phyloP scores from a whole-genome alignment of 2,888 invertebrate species.

The Sminthurinus aureus region DNA sequence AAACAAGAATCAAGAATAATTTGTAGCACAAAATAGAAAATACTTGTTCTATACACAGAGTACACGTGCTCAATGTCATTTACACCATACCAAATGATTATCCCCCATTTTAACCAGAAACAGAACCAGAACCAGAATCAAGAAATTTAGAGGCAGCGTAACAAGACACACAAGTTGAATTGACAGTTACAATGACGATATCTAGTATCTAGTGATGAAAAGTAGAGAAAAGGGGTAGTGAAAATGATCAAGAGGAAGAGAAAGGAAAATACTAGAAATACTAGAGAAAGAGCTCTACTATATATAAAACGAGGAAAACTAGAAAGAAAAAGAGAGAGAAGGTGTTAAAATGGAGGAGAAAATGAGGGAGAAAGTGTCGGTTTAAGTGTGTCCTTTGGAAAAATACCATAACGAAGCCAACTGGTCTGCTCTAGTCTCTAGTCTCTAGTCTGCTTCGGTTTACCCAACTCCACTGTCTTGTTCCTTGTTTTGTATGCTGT shows the following conservation, averaged over 20 bases:
- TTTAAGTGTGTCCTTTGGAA: constrained; percentile 33
- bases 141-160: no score
- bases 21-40: no score
- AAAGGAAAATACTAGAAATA: not conserved
- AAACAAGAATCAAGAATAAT: no score
- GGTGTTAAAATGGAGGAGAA: constrained; percentile 43
- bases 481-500: not conserved
- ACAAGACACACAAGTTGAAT: not conserved
- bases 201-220: not conserved
- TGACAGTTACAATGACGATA: not conserved
- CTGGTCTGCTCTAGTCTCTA: constrained; percentile 32
- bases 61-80: no score
- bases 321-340: constrained; percentile 8
- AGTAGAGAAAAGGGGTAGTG: not conserved
- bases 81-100: no score
- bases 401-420: constrained; percentile 50
- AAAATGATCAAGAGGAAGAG: constrained; percentile 16
- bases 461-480: no score
- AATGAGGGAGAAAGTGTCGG: constrained; percentile 44
- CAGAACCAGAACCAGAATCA: no score
- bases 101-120: no score
- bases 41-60: no score
- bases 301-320: not conserved
- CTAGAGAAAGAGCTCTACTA: constrained; percentile 21
- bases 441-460: not conserved